Conservation (phyloP, 1,140 invertebrate genomes). For the Lordiphosa stackelbergi region DNA sequence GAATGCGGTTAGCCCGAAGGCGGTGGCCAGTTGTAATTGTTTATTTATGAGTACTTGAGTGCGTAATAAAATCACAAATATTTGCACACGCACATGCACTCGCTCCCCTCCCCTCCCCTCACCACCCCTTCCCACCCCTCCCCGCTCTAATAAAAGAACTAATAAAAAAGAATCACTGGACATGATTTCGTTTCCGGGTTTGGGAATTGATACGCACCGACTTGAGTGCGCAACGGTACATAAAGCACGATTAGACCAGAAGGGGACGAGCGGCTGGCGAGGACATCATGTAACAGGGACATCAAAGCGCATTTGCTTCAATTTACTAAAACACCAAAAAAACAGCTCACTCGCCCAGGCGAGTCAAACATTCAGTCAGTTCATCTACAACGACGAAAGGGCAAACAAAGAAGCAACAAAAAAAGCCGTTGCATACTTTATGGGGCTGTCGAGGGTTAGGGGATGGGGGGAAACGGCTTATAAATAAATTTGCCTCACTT, state of each 20-base stretch:
- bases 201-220: constrained; percentile 40
- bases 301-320: constrained; percentile 76
- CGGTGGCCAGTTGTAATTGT: constrained; percentile 54
- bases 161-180: constrained; percentile 67
- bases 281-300: constrained; percentile 54
- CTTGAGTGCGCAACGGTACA: constrained; percentile 72
- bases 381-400: constrained; percentile 14
- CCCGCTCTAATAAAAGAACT: constrained; percentile 5
- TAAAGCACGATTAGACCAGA: constrained; percentile 72
- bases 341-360: constrained; percentile 27
- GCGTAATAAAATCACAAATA: constrained; percentile 76
- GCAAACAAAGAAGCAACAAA: constrained; percentile 26
- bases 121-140: too few species aligned
- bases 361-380: constrained; percentile 13
- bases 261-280: background rate
- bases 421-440: constrained; percentile 9
- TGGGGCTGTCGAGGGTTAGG: background rate
- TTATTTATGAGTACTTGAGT: constrained; percentile 74
- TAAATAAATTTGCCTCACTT: constrained; percentile 77
- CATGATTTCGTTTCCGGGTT: constrained; percentile 47
- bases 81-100: constrained; percentile 55
- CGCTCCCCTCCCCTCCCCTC: too few species aligned
- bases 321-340: constrained; percentile 68
- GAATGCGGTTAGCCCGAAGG: constrained; percentile 27
- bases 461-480: constrained; percentile 45